Evolutionary conservation across 1,140 invertebrate genomes (phyloP).

Genomic region (Drosophila busckii): DNA sequence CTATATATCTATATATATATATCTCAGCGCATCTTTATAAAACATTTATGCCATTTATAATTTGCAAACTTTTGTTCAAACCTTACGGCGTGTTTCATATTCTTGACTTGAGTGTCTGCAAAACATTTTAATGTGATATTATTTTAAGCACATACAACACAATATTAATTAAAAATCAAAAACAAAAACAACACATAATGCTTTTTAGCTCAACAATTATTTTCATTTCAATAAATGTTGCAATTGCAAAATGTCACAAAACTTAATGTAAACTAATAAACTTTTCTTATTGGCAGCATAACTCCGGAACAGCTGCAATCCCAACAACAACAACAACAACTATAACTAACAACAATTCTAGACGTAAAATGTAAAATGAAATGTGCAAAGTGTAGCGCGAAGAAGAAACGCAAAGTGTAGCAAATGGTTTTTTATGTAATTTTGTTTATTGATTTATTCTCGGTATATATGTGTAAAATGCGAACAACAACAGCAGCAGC

Average conservation of each 20-base stretch:
- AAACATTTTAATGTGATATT: slow-evolving; percentile 72
- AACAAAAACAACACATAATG: slow-evolving; percentile 15
- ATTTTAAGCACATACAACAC: slow-evolving; percentile 62
- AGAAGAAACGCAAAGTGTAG: slow-evolving; percentile 29
- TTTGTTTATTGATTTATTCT: slow-evolving; percentile 57
- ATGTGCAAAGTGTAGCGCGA: slow-evolving; percentile 27
- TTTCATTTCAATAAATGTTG: slow-evolving; percentile 48
- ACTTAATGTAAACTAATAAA: not conserved
- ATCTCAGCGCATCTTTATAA: slow-evolving; percentile 28
- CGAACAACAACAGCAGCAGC: slow-evolving; percentile 26
- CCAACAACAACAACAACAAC: slow-evolving; percentile 10
- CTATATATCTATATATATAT: slow-evolving; percentile 29
- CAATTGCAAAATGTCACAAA: slow-evolving; percentile 10
- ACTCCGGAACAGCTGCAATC: slow-evolving; percentile 24
- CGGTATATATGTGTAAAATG: slow-evolving; percentile 57
- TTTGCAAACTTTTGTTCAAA: too few relatives aligned
- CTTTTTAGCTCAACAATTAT: slow-evolving; percentile 27
- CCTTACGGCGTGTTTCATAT: too few relatives aligned
- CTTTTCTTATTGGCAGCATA: not conserved
- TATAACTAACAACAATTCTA: slow-evolving; percentile 11
- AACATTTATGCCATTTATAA: slow-evolving; percentile 2
- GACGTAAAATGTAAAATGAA: slow-evolving; percentile 37
- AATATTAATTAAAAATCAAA: too few relatives aligned
- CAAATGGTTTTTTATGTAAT: slow-evolving; percentile 50
- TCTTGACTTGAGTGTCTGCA: slow-evolving; percentile 19